Evolutionary conservation across 2,888 invertebrate genomes (phyloP).

Genomic region (Glyphotaelius pellucidus): DNA sequence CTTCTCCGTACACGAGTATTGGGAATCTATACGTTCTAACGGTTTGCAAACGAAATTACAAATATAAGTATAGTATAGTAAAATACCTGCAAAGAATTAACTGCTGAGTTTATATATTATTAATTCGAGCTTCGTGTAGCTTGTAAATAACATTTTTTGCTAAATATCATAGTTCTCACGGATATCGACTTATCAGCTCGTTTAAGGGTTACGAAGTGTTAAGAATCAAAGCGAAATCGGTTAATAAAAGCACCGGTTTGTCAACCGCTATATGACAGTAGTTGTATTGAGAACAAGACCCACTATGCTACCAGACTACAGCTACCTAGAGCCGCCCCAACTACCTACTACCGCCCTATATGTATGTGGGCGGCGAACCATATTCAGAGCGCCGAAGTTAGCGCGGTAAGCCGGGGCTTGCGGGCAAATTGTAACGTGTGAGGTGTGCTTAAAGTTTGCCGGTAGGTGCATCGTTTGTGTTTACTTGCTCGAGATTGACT

Average conservation of each 20-base stretch:
- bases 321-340: neutral
- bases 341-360: neutral
- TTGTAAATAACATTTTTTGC: neutral
- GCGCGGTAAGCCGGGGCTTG: slow-evolving; percentile 33
- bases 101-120: too few relatives aligned
- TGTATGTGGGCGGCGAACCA: slow-evolving; percentile 7
- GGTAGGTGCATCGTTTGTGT: slow-evolving; percentile 36
- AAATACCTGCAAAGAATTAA: too few relatives aligned
- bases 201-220: neutral
- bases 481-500: slow-evolving; percentile 23
- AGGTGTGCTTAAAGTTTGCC: slow-evolving; percentile 43
- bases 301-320: neutral
- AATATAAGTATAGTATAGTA: too few relatives aligned
- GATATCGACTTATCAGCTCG: too few relatives aligned
- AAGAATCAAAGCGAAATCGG: neutral
- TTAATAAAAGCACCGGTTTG: neutral
- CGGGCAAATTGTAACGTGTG: slow-evolving; percentile 47
- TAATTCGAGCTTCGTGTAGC: neutral
- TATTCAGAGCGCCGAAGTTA: slow-evolving; percentile 32
- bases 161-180: too few relatives aligned
- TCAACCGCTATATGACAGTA: neutral
- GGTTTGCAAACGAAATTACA: too few relatives aligned
- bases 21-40: neutral
- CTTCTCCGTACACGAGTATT: neutral
- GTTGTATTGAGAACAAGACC: neutral